phyloP scores from a whole-genome alignment of 2,888 invertebrate genomes.

The Thysanoteuthis rhombus region DNA sequence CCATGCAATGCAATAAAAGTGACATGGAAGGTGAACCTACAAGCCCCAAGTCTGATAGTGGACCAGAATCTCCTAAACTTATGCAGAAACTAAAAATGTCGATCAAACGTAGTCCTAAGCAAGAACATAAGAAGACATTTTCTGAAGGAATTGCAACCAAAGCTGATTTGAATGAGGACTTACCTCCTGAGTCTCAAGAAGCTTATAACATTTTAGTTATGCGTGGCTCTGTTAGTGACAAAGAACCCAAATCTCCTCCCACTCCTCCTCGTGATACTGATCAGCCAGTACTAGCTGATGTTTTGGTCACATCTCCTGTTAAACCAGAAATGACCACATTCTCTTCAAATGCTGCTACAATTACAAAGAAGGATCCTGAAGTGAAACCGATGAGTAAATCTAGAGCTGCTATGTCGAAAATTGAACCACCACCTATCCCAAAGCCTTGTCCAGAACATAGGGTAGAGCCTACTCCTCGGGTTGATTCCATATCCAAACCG shows the following conservation, averaged over 20 bases:
- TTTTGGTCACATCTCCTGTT: constrained; percentile 13
- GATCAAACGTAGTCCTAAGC: constrained; percentile 73
- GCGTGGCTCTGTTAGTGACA: constrained; percentile 67
- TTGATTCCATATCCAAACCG: constrained; percentile 33
- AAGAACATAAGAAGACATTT: constrained; percentile 79
- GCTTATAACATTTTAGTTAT: constrained; percentile 94
- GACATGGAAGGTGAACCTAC: constrained; percentile 44
- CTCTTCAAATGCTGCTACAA: constrained; percentile 13
- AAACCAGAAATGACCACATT: neutral
- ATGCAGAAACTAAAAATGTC: constrained; percentile 53
- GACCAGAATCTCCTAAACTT: constrained; percentile 46
- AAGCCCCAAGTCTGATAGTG: constrained; percentile 44
- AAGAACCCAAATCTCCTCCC: constrained; percentile 28
- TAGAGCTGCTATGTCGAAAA: constrained; percentile 42
- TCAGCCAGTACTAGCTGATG: neutral
- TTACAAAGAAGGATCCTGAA: constrained; percentile 17
- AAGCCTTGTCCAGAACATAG: constrained; percentile 52
- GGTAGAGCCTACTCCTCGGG: constrained; percentile 56
- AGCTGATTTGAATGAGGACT: constrained; percentile 69
- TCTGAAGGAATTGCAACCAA: constrained; percentile 77
- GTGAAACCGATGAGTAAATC: constrained; percentile 50
- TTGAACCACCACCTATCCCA: constrained; percentile 43
- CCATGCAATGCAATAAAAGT: constrained; percentile 63
- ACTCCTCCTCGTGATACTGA: neutral
- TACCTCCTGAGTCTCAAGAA: constrained; percentile 85